A percentile compares a stretch with the other conserved stretches of the same genome.
phyloP scores from a whole-genome alignment of 2,797 vertebrate species.

The Gorsachius magnificus region DNA sequence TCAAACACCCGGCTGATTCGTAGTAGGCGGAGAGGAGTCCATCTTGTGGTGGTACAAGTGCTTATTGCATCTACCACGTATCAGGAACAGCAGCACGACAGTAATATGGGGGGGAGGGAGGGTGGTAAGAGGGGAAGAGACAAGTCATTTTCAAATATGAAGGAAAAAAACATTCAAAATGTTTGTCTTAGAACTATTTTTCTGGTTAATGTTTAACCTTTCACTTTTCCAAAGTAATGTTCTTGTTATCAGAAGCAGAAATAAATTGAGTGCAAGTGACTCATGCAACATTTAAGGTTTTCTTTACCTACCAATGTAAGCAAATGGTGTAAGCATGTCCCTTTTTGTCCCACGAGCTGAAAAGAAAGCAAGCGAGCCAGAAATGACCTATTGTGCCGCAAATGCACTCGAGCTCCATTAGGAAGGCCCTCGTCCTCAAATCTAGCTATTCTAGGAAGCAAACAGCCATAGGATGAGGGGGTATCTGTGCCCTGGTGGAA shows the following conservation, averaged over 20 bases:
- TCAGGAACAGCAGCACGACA: not conserved
- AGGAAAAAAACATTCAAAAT: slow-evolving; percentile 49
- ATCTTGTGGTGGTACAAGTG: not conserved
- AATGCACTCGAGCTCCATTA: slow-evolving; percentile 31
- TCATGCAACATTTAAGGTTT: slow-evolving; percentile 52
- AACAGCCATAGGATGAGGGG: not conserved
- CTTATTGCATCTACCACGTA: not conserved
- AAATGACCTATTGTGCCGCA: slow-evolving; percentile 22
- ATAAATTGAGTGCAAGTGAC: slow-evolving; percentile 60
- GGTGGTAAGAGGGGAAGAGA: slow-evolving; percentile 1
- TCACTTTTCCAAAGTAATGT: slow-evolving; percentile 62
- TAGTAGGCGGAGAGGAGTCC: not conserved
- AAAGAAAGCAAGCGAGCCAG: slow-evolving; percentile 56
- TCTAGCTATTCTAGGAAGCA: slow-evolving; percentile 23
- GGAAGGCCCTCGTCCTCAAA: not conserved
- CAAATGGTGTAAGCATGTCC: slow-evolving; percentile 64
- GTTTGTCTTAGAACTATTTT: slow-evolving; percentile 70
- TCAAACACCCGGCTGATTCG: not conserved
- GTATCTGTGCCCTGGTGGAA: not conserved
- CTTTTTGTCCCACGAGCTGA: slow-evolving; percentile 42
- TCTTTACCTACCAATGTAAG: slow-evolving; percentile 71
- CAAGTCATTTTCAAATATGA: slow-evolving; percentile 45
- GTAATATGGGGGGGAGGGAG: not conserved
- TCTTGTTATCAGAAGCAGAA: slow-evolving; percentile 68
- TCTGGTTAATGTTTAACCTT: slow-evolving; percentile 71